Percentiles rank a stretch among this genome's conserved stretches.
Evolutionary conservation across 1,140 invertebrate genomes (phyloP).

Genomic region (Cyrtorhinus lividipennis): DNA sequence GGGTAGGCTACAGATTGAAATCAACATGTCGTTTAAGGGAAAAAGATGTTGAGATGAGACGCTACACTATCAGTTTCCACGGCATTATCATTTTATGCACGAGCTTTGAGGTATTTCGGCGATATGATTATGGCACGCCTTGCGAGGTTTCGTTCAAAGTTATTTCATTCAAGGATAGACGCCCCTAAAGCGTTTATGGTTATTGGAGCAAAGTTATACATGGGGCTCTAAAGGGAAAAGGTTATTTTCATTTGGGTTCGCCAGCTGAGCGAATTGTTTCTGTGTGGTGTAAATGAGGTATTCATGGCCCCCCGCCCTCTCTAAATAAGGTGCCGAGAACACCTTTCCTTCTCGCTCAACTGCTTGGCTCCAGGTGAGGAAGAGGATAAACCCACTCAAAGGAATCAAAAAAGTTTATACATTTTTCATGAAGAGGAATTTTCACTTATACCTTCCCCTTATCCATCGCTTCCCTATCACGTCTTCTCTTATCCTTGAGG

Average conservation of each 20-base stretch:
- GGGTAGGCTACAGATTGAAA: too few relatives aligned
- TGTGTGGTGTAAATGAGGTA: constrained; percentile 9
- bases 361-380: neutral
- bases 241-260: neutral
- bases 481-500: neutral
- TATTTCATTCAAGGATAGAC: too few relatives aligned
- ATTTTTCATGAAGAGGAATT: constrained; percentile 4
- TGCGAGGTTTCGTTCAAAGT: too few relatives aligned
- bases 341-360: neutral
- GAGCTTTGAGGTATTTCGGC: too few relatives aligned
- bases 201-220: neutral
- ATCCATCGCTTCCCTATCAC: neutral
- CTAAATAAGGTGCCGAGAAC: neutral
- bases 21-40: too few relatives aligned
- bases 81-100: too few relatives aligned
- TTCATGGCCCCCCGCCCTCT: neutral
- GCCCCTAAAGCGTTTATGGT: neutral
- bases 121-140: too few relatives aligned
- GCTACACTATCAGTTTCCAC: too few relatives aligned
- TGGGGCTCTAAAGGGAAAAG: neutral
- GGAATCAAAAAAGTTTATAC: constrained; percentile 7
- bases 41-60: too few relatives aligned
- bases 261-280: neutral
- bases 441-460: neutral
- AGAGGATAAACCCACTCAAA: neutral